Percentiles rank a stretch among this genome's conserved stretches.
Evolutionary conservation across 64 coral and sea anemone species (phyloP).

Genomic region (Actinia tenebrosa): DNA sequence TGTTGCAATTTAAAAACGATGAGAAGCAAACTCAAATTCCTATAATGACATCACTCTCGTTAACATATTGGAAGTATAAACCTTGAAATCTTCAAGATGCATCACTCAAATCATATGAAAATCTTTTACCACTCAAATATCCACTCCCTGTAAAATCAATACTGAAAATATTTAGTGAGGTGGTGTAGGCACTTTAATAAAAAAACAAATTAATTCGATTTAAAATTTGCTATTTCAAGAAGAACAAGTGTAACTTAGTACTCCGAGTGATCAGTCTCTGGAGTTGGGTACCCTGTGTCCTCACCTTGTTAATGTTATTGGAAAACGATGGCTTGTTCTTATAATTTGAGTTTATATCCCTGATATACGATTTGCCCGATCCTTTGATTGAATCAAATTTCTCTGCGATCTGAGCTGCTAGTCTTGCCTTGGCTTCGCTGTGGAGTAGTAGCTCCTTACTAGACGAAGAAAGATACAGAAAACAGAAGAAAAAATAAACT

Average conservation of each 20-base stretch:
- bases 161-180: too few species aligned
- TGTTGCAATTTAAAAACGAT: constrained; percentile 19
- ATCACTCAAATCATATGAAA: too few species aligned
- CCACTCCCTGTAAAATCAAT: too few species aligned
- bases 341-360: background rate
- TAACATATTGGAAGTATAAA: too few species aligned
- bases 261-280: too few species aligned
- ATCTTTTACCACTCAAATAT: too few species aligned
- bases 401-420: constrained; percentile 71
- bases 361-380: background rate
- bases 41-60: too few species aligned
- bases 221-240: background rate
- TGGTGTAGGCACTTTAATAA: too few species aligned
- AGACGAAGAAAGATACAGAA: background rate
- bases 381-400: constrained; percentile 66
- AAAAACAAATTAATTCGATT: constrained; percentile 35
- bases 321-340: constrained; percentile 54
- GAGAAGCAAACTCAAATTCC: constrained; percentile 66
- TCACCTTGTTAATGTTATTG: constrained; percentile 63
- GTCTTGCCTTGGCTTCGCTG: constrained; percentile 76
- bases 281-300: background rate
- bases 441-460: constrained; percentile 92
- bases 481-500: background rate
- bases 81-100: too few species aligned
- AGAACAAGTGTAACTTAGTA: too few species aligned